phyloP scores from a whole-genome alignment of 2,888 invertebrate species.

The Lasius platythorax region DNA sequence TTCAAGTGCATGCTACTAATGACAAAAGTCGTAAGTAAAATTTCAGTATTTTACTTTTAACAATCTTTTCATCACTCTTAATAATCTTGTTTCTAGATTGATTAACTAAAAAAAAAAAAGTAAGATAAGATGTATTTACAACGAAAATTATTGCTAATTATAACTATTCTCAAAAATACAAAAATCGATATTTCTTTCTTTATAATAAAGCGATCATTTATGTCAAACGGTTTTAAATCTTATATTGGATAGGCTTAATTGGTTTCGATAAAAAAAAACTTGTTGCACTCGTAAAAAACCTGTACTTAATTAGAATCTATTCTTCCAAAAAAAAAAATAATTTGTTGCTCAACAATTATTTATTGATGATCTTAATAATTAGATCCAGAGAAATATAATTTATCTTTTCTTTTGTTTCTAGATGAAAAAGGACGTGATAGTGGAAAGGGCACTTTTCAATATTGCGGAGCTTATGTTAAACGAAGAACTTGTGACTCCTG shows the following conservation, averaged over 20 bases:
- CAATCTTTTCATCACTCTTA: background rate
- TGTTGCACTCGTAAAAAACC: background rate
- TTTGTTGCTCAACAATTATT: background rate
- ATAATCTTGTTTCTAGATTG: background rate
- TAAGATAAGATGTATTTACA: background rate
- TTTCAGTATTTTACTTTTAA: background rate
- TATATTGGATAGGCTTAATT: background rate
- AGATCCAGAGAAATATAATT: background rate
- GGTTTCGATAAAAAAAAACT: background rate
- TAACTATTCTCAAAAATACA: background rate
- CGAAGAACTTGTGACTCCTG: background rate
- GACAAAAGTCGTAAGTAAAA: slow-evolving; percentile 87
- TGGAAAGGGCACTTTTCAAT: background rate
- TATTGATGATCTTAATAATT: background rate
- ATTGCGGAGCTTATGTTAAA: background rate
- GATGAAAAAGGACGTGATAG: slow-evolving; percentile 14
- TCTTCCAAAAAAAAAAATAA: background rate
- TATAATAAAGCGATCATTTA: background rate
- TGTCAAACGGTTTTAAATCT: background rate
- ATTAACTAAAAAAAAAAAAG: background rate
- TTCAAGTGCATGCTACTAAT: slow-evolving; percentile 86
- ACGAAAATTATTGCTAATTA: background rate
- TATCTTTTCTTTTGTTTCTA: background rate
- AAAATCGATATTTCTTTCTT: background rate
- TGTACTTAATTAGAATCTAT: background rate